phyloP scores from a whole-genome alignment of 23 tunicate genomes.

The Styela clava region DNA sequence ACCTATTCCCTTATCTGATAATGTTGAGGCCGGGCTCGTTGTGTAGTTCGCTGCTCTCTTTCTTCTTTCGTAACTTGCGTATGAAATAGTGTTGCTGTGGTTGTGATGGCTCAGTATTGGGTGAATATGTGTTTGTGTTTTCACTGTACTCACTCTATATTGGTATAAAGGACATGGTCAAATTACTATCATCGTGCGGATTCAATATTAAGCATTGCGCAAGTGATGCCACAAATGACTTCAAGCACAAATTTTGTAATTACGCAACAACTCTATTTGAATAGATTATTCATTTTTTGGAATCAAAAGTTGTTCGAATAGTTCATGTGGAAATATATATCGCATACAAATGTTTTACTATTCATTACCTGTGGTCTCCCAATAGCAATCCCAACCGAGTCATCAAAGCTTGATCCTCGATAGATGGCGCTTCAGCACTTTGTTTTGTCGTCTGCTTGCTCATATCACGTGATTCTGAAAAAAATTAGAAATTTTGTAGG shows the following conservation, averaged over 20 bases:
- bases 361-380: constrained; percentile 69
- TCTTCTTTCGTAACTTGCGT: constrained; percentile 30
- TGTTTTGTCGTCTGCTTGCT: constrained; percentile 19
- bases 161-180: not conserved
- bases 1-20: constrained; percentile 97
- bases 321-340: too few relatives aligned
- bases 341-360: too few relatives aligned
- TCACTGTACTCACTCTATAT: constrained; percentile 71
- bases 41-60: constrained; percentile 37
- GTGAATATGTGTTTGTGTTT: constrained; percentile 74
- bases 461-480: constrained; percentile 40
- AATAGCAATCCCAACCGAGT: constrained; percentile 50
- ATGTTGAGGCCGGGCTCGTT: constrained; percentile 87
- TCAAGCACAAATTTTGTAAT: too few relatives aligned
- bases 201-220: too few relatives aligned
- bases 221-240: too few relatives aligned
- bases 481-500: too few relatives aligned
- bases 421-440: constrained; percentile 34
- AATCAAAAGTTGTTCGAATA: too few relatives aligned
- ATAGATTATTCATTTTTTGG: too few relatives aligned
- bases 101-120: constrained; percentile 58
- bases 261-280: too few relatives aligned
- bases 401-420: constrained; percentile 52
- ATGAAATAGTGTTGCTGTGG: constrained; percentile 21
- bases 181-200: too few relatives aligned